These are phyloP conservation scores for Cyprinodon variegatus DNA, from an alignment of 2,113 vertebrate species.

Conservation along the genomic window DNA sequence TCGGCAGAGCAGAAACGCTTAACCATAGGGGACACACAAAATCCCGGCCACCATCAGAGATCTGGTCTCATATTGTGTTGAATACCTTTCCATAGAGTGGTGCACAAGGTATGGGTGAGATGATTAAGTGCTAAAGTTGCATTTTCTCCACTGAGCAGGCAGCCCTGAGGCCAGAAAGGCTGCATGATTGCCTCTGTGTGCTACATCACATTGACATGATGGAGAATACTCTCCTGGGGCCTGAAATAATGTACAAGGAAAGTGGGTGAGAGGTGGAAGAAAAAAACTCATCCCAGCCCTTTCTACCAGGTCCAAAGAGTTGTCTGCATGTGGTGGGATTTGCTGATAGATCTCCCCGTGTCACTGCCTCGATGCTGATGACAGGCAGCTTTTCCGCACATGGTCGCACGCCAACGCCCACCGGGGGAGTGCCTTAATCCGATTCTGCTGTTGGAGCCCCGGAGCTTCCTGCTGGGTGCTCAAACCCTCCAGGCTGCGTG, in stretches of 20 bases:
- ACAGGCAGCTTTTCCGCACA: constrained; percentile 75
- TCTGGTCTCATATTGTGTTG: constrained; percentile 64
- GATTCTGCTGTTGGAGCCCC: constrained; percentile 73
- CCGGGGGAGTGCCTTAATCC: constrained; percentile 78
- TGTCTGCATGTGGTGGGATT: constrained; percentile 79
- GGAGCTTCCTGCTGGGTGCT: constrained; percentile 77
- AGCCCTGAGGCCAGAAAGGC: constrained; percentile 67
- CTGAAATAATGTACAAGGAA: constrained; percentile 78
- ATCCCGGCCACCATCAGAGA: constrained; percentile 49
- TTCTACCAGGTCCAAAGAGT: constrained; percentile 72
- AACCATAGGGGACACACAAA: constrained; percentile 38
- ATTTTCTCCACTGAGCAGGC: constrained; percentile 69
- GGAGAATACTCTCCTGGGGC: constrained; percentile 77
- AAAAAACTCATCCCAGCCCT: constrained; percentile 50
- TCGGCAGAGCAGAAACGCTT: constrained; percentile 31
- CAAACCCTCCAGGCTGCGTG: constrained; percentile 50
- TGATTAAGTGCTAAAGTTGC: constrained; percentile 80
- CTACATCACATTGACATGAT: constrained; percentile 80
- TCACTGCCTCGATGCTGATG: constrained; percentile 75
- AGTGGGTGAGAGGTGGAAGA: constrained; percentile 40
- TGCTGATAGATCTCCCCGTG: constrained; percentile 77
- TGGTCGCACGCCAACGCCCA: constrained; percentile 41
- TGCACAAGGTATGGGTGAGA: constrained; percentile 56
- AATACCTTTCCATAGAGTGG: constrained; percentile 63
- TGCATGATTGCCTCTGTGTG: constrained; percentile 80